Evolutionary conservation across 1,140 invertebrate genomes (phyloP), one percentile per base, ranked within the genome.

Genomic region (Hyles euphorbiae): DNA sequence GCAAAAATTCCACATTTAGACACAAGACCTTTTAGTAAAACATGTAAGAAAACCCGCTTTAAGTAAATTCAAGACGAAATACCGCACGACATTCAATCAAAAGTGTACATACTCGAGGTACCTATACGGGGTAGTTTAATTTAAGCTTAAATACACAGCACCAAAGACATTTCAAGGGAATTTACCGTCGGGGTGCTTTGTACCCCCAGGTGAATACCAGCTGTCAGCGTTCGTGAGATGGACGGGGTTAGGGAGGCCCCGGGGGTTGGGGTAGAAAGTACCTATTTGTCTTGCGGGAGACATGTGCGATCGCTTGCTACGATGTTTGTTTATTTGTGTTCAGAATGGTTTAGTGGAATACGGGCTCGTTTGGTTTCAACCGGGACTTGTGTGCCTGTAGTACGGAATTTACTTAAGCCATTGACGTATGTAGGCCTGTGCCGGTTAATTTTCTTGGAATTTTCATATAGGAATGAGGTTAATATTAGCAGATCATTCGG

Each of bases 211-310:
- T 74, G 68, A 72, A 74, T 77, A 67, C 70, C 69, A 57, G 61
- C 65, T 72, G 69, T 72, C 66, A 72, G 63, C 67, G 59, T 61
- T 65, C 47, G 59, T 51, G 58, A 65, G 63, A 69, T 66, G 67
- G 63, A 60, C 63, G 58, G 68, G 68, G 50, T 63, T 56, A 60
- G 51, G 34, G 36, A 47, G 56, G 45, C 22, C 22, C 22, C 22
- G 56, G 12, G 48, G 50, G 36, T 33, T 40, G 49, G 62, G 67
- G 60, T 56, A 53, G 55, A 51, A 53, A 56, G 58, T 57, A 53
- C 58, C 65, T 76, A 76, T 76, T 76, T 76, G 71, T 76, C 73
- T 76, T 71, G 68, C 54, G 67, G 68, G 70, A 59, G 73, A 73
- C 73, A 68, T 69, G 70, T 68, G 62, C 67, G 66, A 75, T 74